Evolutionary conservation across 2,113 vertebrate genomes (phyloP), one percentile per base, ranked within the genome.

Genomic region (Monopterus albus): DNA sequence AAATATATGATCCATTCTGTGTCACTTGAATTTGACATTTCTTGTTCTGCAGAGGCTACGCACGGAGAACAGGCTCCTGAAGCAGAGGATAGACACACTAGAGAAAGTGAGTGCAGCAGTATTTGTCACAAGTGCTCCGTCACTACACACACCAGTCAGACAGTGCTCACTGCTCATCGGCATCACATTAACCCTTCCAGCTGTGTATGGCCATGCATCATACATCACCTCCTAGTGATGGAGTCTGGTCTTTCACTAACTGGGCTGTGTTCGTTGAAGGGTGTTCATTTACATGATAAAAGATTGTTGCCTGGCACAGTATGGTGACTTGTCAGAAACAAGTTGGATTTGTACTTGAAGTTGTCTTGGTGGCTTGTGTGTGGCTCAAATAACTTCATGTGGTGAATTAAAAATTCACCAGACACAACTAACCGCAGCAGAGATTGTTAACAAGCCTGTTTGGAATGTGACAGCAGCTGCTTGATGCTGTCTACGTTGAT

Each of bases 41-140:
- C 76, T 15, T 56, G 9, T 50, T 71, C 68, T 93, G 28, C 94
- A 99, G 98, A 96, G 97, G 87, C 91, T 99, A 78, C 95, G 97
- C 23, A 99, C 97, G 67, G 98, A 99, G 91, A 99, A 98, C 5
- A 89, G 98, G 26, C 95, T 99, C 49, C 88, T 99, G 88, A 99
- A 99, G 84, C 98, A 99, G 76, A 95, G 96, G 72, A 99, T 99
- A 72, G 98, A 99, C 93, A 99, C 97, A 7, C 88, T 99, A 88
- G 98, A 99, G 90, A 99, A 99, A 93, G 98, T 99, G 91, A 96
- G 96, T 95, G 82, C 69, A 26, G 58, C 26, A 0, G 26, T 55
- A 39, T 58, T 49, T 64, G 39, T 28, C 3, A 23, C 7, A 8
- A 45, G 28, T 31, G 13, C 50, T 61, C 28, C 7, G 15, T 56